A percentile compares a stretch with the other conserved stretches of the same genome.
phyloP scores from a whole-genome alignment of 2,888 invertebrate species.

The Colostygia pectinataria region DNA sequence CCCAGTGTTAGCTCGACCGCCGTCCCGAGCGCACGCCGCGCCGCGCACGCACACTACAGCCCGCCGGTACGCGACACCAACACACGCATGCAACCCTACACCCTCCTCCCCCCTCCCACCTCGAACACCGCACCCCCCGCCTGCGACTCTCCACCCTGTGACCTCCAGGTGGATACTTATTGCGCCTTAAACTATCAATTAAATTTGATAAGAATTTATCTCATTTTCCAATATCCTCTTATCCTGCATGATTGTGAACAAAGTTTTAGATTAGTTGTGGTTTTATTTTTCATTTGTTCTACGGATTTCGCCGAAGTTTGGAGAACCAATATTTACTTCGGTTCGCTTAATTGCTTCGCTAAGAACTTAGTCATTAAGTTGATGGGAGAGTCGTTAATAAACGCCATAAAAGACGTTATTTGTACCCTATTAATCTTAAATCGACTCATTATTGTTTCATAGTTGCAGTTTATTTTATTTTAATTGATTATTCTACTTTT shows the following conservation, averaged over 20 bases:
- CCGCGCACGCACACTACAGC: conserved; percentile 67
- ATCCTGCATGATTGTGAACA: conserved; percentile 28
- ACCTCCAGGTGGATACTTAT: conserved; percentile 63
- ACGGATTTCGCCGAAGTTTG: conserved; percentile 17
- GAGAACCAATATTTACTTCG: conserved; percentile 30
- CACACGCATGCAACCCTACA: conserved; percentile 62
- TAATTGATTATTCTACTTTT: background rate
- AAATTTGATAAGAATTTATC: conserved; percentile 25
- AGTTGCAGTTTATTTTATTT: conserved; percentile 7
- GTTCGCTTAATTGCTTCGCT: conserved; percentile 32
- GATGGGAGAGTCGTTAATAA: conserved; percentile 30
- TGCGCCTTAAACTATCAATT: conserved; percentile 50
- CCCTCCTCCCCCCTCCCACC: conserved; percentile 24
- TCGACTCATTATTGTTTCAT: conserved; percentile 17
- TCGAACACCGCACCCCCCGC: conserved; percentile 25
- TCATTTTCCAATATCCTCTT: background rate
- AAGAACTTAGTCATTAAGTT: conserved; percentile 27
- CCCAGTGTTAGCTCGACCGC: conserved; percentile 74
- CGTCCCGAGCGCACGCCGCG: conserved; percentile 77
- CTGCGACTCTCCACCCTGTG: conserved; percentile 27
- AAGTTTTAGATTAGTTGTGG: conserved; percentile 28
- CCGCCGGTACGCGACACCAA: conserved; percentile 77
- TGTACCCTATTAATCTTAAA: conserved; percentile 26
- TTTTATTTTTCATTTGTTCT: conserved; percentile 24
- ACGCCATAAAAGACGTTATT: conserved; percentile 25